Base-by-base conservation (phyloP, 1,140 invertebrate genomes). In the Harpegnathos saltator region DNA sequence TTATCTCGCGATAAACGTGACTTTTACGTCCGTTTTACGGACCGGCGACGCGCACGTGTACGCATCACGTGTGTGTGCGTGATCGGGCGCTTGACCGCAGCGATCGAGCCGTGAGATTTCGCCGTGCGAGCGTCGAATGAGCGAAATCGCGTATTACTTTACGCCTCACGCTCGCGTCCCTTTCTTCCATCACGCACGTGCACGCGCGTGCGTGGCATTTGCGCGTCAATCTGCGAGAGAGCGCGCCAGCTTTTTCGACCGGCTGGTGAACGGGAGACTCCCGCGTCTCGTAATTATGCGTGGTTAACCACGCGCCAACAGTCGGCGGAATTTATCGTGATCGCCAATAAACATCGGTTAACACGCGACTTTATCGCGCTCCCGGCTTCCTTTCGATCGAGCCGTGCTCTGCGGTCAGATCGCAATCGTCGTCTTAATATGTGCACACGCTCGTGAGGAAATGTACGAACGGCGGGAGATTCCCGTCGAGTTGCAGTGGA, bases 341-440 rank as follows among this genome's bases (percentile, higher is more conserved):
- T 83, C 82, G 50, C 56, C 65, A 58, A 44, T 22, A 44, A 65
- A 59, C 17, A 54, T 83, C 62, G 22, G 15, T 68, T 52, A 44
- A 26, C 14, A 19, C 3, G 38, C 38, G 19, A 83, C 83, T 75
- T 80, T 85, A 83, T n/a, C 62, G 62, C 44, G 48, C 48, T 54
- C 22, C 44, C 68, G 29, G 2, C 26, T 63, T 4, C 38, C 14
- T n/a, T n/a, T n/a, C n/a, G n/a, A n/a, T n/a, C n/a, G n/a, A 75
- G 63, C 63, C 58, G 29, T 75, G 72, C 11, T 75, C 54, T 63
- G 72, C 19, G 38, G 58, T 75, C n/a, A 3, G 9, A 50, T 63
- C 44, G 61, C 61, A 73, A 74, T 74, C 62, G 33, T 63, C 38
- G 24, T 26, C 14, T 33, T 44, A 22, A 68, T 5, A 52, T 52